Conservation (phyloP, 2,888 invertebrate genomes). For the Merodon equestris region DNA sequence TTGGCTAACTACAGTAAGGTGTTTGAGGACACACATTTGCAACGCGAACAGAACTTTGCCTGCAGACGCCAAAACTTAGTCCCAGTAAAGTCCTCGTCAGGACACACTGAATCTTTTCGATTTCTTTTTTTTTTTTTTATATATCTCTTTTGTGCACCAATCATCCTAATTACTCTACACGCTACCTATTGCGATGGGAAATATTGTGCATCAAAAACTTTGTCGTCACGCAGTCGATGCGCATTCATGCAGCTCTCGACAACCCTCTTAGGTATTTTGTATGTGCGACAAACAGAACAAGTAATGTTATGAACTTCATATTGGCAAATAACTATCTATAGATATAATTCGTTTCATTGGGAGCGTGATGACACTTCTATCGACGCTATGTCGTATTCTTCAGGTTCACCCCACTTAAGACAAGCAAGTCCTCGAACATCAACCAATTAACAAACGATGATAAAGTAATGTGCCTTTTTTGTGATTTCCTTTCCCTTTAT, state of each 20-base stretch:
- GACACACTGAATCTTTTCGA: constrained; percentile 49
- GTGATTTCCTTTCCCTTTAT: constrained; percentile 24
- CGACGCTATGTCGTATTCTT: too few species aligned
- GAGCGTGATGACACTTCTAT: too few species aligned
- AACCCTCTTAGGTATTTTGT: too few species aligned
- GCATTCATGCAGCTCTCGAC: too few species aligned
- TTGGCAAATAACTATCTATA: too few species aligned
- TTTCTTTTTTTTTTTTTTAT: constrained; percentile 49
- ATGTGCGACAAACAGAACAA: too few species aligned
- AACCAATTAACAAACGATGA: constrained; percentile 41
- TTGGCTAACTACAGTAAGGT: not conserved
- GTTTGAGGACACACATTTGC: not conserved
- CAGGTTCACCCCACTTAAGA: too few species aligned
- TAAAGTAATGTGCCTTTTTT: constrained; percentile 38
- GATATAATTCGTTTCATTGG: too few species aligned
- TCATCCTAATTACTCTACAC: constrained; percentile 65
- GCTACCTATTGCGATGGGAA: constrained; percentile 47
- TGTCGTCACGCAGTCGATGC: constrained; percentile 26
- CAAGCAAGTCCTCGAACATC: too few species aligned
- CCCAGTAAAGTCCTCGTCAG: not conserved
- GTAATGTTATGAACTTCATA: too few species aligned
- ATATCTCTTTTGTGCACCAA: constrained; percentile 56
- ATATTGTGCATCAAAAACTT: constrained; percentile 34
- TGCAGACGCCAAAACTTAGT: constrained; percentile 15
- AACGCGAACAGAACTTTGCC: not conserved